Evolutionary conservation across 2,797 vertebrate genomes (phyloP).

Genomic region (Trematomus bernacchii): DNA sequence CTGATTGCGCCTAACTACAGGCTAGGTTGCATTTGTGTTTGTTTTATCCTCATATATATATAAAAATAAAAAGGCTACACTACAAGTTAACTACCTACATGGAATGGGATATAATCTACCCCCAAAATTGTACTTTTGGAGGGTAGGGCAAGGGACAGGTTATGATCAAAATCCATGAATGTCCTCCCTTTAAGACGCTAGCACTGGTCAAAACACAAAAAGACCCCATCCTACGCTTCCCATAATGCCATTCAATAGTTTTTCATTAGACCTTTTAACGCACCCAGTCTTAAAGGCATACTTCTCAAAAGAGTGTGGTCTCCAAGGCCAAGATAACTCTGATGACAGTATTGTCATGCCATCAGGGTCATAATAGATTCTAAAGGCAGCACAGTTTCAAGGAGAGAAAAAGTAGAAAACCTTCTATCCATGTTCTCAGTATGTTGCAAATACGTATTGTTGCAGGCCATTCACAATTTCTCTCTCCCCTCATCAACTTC

Average conservation of each 20-base stretch:
- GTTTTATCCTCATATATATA: conserved; percentile 3
- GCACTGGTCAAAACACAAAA: neutral
- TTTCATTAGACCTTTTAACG: neutral
- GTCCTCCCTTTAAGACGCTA: no score
- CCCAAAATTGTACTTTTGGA: neutral
- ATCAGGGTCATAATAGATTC: neutral
- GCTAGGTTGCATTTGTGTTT: neutral
- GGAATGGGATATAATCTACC: neutral
- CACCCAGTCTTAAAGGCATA: neutral
- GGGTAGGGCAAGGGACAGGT: neutral
- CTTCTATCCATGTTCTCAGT: neutral
- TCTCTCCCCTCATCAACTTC: neutral
- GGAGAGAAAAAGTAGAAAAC: neutral
- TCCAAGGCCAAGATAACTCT: neutral
- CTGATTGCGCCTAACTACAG: conserved; percentile 1
- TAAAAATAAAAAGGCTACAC: conserved; percentile 7
- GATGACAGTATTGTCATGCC: neutral
- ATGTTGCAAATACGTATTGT: neutral
- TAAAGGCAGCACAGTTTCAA: neutral
- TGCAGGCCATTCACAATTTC: neutral
- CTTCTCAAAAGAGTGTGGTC: neutral
- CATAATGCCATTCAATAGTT: neutral
- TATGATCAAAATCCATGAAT: neutral
- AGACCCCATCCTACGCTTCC: neutral
- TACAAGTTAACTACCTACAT: neutral